phyloP scores from a whole-genome alignment of 2,113 vertebrate species.

The Misgurnus mizolepis region DNA sequence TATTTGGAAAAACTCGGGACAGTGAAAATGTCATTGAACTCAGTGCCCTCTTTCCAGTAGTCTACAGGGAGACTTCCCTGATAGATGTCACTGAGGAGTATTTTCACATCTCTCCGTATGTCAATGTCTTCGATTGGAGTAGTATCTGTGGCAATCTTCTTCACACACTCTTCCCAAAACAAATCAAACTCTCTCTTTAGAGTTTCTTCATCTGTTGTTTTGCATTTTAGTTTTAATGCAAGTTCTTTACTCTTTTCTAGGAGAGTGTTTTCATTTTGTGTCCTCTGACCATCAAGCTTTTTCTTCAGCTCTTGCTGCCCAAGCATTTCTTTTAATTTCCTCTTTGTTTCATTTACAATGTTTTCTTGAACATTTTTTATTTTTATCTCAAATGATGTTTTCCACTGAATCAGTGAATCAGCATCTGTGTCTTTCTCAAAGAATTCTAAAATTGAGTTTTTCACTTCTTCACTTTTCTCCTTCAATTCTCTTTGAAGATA shows the following conservation, averaged over 20 bases:
- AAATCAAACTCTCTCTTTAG: neutral
- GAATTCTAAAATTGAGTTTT: slow-evolving; percentile 52
- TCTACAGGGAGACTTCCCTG: no score
- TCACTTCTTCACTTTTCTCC: slow-evolving; percentile 41
- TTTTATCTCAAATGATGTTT: slow-evolving; percentile 36
- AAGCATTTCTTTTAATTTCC: neutral
- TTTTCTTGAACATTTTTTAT: neutral
- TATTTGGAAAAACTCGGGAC: neutral
- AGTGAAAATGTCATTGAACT: neutral
- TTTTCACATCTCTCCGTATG: neutral
- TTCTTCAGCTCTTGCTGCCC: neutral
- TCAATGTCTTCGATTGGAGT: neutral
- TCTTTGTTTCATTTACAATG: neutral
- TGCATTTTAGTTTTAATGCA: neutral
- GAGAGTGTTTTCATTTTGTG: neutral
- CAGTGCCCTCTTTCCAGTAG: neutral
- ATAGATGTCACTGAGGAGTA: neutral
- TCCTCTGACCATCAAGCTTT: neutral
- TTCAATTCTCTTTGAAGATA: slow-evolving; percentile 35
- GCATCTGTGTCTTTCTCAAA: slow-evolving; percentile 57
- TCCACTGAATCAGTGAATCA: slow-evolving; percentile 46
- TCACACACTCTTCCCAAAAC: neutral
- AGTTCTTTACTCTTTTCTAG: slow-evolving; percentile 10
- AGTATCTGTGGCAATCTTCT: neutral
- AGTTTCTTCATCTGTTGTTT: neutral